A percentile compares a stretch with the other conserved stretches of the same genome.
These are phyloP conservation scores for Sphenodon punctatus DNA, from an alignment of 2,797 vertebrate species.

Conservation along the genomic window DNA sequence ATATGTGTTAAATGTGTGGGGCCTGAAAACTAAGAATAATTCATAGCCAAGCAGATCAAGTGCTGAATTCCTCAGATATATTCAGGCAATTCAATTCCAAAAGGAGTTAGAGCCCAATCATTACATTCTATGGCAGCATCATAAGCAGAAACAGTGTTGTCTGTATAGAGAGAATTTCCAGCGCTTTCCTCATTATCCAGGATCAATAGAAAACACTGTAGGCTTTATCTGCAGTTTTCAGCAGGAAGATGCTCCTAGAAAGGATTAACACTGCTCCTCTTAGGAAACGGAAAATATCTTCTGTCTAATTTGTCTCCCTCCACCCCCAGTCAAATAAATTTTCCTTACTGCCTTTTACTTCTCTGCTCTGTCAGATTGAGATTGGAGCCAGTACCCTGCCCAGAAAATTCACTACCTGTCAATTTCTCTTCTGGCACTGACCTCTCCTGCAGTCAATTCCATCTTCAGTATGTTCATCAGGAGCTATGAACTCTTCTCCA, in stretches of 20 bases:
- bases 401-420: not conserved
- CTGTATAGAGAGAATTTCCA: not conserved
- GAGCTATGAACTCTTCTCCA: not conserved
- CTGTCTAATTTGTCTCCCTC: not conserved
- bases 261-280: not conserved
- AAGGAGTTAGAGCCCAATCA: not conserved
- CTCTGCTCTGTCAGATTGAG: not conserved
- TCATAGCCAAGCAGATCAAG: not conserved
- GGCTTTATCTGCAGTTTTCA: not conserved
- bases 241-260: not conserved
- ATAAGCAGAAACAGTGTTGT: not conserved
- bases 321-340: not conserved
- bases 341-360: not conserved
- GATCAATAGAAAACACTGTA: not conserved
- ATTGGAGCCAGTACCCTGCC: fast-evolving
- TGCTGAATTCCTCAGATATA: not conserved
- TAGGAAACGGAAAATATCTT: not conserved
- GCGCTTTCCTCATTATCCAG: not conserved
- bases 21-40: not conserved
- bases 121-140: not conserved
- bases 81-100: not conserved
- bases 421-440: not conserved
- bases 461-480: not conserved
- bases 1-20: not conserved
- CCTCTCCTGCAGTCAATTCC: not conserved